Conservation (phyloP, 2,113 vertebrate species). For the Datnioides undecimradiatus region DNA sequence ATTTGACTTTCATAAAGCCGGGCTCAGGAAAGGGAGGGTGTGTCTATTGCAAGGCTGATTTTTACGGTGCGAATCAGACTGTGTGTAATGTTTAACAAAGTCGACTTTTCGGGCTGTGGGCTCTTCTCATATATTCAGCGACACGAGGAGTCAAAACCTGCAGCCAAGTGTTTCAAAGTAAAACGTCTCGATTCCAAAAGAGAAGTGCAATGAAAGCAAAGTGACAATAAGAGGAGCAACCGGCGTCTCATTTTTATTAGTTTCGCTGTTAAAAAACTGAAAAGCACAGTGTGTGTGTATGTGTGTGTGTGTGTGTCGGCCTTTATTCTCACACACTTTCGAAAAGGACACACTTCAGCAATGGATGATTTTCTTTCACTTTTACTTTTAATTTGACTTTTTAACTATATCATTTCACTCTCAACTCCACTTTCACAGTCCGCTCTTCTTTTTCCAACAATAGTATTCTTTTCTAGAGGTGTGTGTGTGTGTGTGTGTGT, state of each 20-base stretch:
- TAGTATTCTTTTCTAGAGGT: conserved; percentile 83
- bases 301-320: no score
- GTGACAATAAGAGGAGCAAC: conserved; percentile 2
- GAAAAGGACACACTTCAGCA: conserved; percentile 58
- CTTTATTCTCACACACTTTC: conserved; percentile 21
- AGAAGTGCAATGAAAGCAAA: neutral
- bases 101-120: neutral
- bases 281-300: conserved; percentile 19
- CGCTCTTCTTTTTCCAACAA: conserved; percentile 88
- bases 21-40: conserved; percentile 51
- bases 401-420: conserved; percentile 77
- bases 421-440: conserved; percentile 72
- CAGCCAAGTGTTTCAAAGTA: neutral
- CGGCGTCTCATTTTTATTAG: conserved; percentile 10
- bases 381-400: conserved; percentile 76
- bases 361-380: conserved; percentile 37
- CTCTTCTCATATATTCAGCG: neutral
- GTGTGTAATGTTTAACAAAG: conserved; percentile 54
- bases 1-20: conserved; percentile 76
- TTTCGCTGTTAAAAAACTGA: conserved; percentile 5
- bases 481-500: conserved; percentile 77
- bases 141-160: neutral
- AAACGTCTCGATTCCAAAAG: neutral
- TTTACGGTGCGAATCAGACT: conserved; percentile 44
- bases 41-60: conserved; percentile 42